Evolutionary conservation across 2,888 invertebrate genomes (phyloP), one percentile per base, ranked within the genome.

Genomic region (Craniophora ligustri): DNA sequence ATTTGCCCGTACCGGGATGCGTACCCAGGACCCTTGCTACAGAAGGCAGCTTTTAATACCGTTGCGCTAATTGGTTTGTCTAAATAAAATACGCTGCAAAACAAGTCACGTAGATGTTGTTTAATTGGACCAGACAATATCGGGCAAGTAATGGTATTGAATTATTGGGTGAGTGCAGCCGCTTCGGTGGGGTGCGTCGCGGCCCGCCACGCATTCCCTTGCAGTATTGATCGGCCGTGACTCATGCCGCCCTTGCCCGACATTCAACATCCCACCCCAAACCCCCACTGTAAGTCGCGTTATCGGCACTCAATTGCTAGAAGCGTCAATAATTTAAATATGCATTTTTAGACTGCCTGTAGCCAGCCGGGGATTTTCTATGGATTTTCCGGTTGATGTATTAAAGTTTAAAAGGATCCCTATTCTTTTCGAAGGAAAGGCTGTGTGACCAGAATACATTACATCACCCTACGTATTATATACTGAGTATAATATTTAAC

Each of bases 241-340:
- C 89, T 92, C 91, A 89, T 80, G 90, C 87, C 90, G 90, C 92
- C 92, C 92, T 93, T 93, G 92, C 91, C 92, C 92, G 92, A 93
- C 89, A 92, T 93, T 91, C 92, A 88, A 84, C 85, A 81, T 78
- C 84, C 86, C 84, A 69, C 79, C 83, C 75, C 75, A 69, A 67
- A 67, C 64, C 67, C 69, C 69, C 72, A 51, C 30, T 56, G 62
- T 76, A 57, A 76, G 76, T 26, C 76, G 75, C 78, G 68, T 71
- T 85, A 84, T 84, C 84, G 84, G 44, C 78, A 68, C 60, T 55
- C 59, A 38, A 71, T 66, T 60, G 45, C 59, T 57, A 60, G 55
- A 67, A 67, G 62, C 64, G 63, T 62, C 36, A 62, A 67, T 65
- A 47, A 51, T 70, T 46, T n/a, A 19, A 56, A 46, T 64, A 48